Evolutionary conservation across 2,888 invertebrate genomes (phyloP).

Genomic region (Parnassius mnemosyne): DNA sequence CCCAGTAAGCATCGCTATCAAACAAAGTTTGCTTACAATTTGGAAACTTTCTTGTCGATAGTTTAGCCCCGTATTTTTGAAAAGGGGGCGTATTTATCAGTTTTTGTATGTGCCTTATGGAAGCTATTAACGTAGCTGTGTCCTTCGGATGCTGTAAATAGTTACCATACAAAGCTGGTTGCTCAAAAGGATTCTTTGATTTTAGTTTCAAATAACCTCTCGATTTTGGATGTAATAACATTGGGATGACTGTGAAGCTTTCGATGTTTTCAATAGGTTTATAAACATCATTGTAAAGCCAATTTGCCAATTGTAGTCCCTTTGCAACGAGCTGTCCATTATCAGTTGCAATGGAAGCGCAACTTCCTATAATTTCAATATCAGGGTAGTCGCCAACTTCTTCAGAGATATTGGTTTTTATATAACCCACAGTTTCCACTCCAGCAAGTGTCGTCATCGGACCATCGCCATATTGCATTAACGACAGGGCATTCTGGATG

Average conservation of each 20-base stretch:
- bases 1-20: constrained; percentile 83
- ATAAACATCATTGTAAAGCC: constrained; percentile 64
- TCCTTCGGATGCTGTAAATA: constrained; percentile 84
- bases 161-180: constrained; percentile 86
- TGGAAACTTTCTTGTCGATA: constrained; percentile 77
- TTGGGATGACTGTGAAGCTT: constrained; percentile 74
- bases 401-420: constrained; percentile 79
- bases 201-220: constrained; percentile 83
- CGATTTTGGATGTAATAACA: constrained; percentile 83
- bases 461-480: constrained; percentile 68
- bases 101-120: constrained; percentile 77
- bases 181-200: constrained; percentile 82
- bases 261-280: constrained; percentile 64
- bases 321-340: constrained; percentile 67
- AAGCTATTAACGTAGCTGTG: constrained; percentile 79
- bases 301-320: constrained; percentile 61
- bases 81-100: constrained; percentile 80
- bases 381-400: constrained; percentile 81
- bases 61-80: constrained; percentile 79
- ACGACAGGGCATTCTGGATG: constrained; percentile 55
- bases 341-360: constrained; percentile 80
- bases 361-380: constrained; percentile 82
- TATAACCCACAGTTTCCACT: constrained; percentile 80
- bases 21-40: constrained; percentile 77
- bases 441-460: constrained; percentile 78